Evolutionary conservation across 2,888 invertebrate genomes (phyloP), one percentile per base, ranked within the genome.

Genomic region (Trimorus sp.): DNA sequence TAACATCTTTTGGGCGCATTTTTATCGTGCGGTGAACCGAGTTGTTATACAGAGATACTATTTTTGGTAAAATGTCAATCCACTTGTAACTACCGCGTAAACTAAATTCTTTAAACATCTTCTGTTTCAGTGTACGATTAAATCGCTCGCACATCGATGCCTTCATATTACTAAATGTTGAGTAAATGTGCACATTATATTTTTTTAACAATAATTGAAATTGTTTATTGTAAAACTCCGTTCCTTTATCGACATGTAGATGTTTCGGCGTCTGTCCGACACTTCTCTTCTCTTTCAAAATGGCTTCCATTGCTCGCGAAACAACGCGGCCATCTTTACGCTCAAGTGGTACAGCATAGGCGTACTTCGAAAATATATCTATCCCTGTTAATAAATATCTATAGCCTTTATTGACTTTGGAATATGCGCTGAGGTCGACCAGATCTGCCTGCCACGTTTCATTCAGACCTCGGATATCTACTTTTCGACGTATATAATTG

Each of bases 371-470:
- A 84, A 90, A 76, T 11, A 75, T 54, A 53, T 75, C 69, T 60
- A 91, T 92, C 8, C 90, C 85, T 12, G 88, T 87, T 65, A 92
- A 81, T 58, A 92, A 82, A 70, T 87, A 91, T 71, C 87, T 86
- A 74, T 84, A 87, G 5, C 86, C 87, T 9, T 86, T 88, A 54
- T 81, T 73, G 36, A 56, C 42, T 40, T 38, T 36, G 12, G 71
- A 14, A 37, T 76, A 71, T 36, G 71, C 26, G 56, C 36, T n/a
- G 62, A 81, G 66, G 15, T 76, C 71, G 14, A 81, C 76, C 0
- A 81, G 51, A 71, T 81, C 71, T 7, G 68, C 73, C 49, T 77
- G 73, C 68, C 68, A 76, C 0, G 71, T 66, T 42, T 66, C 59
- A 85, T 91, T 88, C 7, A 92, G 26, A 56, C 40, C 91, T 79